Evolutionary conservation across 92 coral and sea anemone species (phyloP), one percentile per base, ranked within the genome.

Genomic region (Montipora capitata): DNA sequence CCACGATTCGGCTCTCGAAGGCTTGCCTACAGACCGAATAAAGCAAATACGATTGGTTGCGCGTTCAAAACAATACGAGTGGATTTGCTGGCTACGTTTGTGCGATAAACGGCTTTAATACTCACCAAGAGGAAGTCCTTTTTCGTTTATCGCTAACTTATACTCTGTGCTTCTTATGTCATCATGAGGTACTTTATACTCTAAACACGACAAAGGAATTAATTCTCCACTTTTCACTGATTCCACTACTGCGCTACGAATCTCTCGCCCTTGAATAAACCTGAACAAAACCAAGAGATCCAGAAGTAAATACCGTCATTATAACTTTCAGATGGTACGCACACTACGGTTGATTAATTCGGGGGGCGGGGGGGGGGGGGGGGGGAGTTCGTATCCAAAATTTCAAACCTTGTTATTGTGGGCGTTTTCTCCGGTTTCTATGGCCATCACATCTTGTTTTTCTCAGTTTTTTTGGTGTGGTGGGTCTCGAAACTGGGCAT

Each of bases 171-270:
- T 67, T 8, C 85, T 45, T 20, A 80, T 67, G 65, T 80, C 85
- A 42, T 80, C 64, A 7, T 66, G 65, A 18, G 39, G 45, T 8
- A 80, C 76, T 2, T 67, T 49, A 48, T 80, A 80, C 75, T 80
- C 85, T 15, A 66, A n/a, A 14, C 63, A 68, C 5, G 72, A 42
- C 72, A 78, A 78, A 3, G 83, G 43, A 61, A 61, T 10, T 63
- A 78, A 5, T 57, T 65, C 35, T 13, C 76, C 85, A 20, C 48
- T 45, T 68, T 48, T 38, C 20, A 20, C 62, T 13, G 85, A 80
- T 20, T 80, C 75, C 3, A 80, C 45, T 7, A 80, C 85, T 10
- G 85, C 85, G 16, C 85, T 48, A 3, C 85, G 85, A 7, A 80
- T 66, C 41, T 80, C 85, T 2, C 85, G 62, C 52, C 85, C 85